These are phyloP conservation scores for Xenopus tropicalis DNA, from an alignment of 2,113 vertebrate genomes.

Conservation along the genomic window UCB_Xtro_10.0 CM004447.2:101822501-101823000, in stretches of 20 bases:
- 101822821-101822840: constrained; percentile 21
- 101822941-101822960: background rate
- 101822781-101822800: constrained; percentile 63
- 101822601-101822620: constrained; percentile 54
- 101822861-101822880: constrained; percentile 8
- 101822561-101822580: background rate
- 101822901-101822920: background rate
- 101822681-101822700: constrained; percentile 63
- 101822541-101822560: background rate
- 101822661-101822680: constrained; percentile 42
- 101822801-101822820: constrained; percentile 37
- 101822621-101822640: constrained; percentile 64
- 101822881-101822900: background rate
- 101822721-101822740: constrained; percentile 74
- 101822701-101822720: constrained; percentile 88
- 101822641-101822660: constrained; percentile 20
- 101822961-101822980: background rate
- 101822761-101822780: constrained; percentile 70
- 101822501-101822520: too few relatives aligned
- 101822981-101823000: background rate
- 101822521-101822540: background rate
- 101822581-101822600: background rate
- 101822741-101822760: constrained; percentile 56
- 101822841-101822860: constrained; percentile 2
- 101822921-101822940: background rate